Base-by-base conservation (phyloP, 2,113 vertebrate genomes). In the Motacilla tschutschensis region DNA sequence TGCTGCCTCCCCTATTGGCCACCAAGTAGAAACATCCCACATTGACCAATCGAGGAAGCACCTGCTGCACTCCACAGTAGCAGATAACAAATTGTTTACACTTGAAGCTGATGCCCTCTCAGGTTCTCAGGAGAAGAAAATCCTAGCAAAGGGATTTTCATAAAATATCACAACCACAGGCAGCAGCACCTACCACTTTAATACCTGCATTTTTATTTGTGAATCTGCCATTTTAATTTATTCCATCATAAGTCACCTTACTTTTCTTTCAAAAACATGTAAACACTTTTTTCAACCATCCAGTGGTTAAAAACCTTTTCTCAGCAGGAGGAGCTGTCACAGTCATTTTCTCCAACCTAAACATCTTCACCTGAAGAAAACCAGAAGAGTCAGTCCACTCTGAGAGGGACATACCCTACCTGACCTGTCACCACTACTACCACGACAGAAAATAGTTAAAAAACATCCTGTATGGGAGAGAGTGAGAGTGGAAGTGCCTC, bases 381-480 rank as follows among this genome's bases (percentile, higher is more conserved):
- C 3, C 14, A 17, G 4, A 8, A 3, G 11, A 73, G 5, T 46
- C 53, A 62, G 8, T 41, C n/a, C 5, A 16, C 5, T 24, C 6
- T 20, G 10, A 35, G 31, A 72, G 8, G 9, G 2, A 9, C 14
- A 12, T 1, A 1, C 57, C 22, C 26, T 77, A 33, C 7, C 20
- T 12, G 11, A 5, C 9, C 10, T 44, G 22, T n/a, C 17, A 46
- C 15, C 4, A 4, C 10, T 65, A 7, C 9, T 76, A 13, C 9
- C 15, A 53, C 1, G 1, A 14, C 1, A 25, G n/a, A 8, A 83
- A 25, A 44, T 2, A 31, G 10, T 19, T 48, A 3, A 44, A 73
- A 69, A 58, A 6, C 20, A 9, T 24, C 9, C 25, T 53, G 6
- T 12, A 12, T 26, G 5, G 12, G 14, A 58, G 26, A 72, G 76